Percentiles rank a stretch among this genome's conserved stretches.
phyloP scores from a whole-genome alignment of 2,113 vertebrate genomes.

The Silurus meridionalis region DNA sequence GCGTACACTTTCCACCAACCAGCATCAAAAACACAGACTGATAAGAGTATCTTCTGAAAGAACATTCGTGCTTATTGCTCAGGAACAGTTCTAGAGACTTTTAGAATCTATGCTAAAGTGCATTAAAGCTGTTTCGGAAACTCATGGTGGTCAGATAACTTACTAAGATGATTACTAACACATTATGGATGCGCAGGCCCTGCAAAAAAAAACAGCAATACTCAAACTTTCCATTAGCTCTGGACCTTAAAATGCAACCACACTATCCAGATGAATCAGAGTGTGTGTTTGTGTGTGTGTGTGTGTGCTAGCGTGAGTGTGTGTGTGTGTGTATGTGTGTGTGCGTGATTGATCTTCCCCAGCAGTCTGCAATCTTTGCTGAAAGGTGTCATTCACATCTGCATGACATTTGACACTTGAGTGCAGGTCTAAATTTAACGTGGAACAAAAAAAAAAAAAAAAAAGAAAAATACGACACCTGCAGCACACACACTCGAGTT shows the following conservation, averaged over 20 bases:
- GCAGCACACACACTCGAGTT: conserved; percentile 36
- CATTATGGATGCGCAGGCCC: background rate
- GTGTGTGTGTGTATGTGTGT: conserved; percentile 22
- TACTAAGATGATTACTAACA: background rate
- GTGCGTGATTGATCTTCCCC: conserved; percentile 20
- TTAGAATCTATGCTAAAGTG: background rate
- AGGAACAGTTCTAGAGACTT: background rate
- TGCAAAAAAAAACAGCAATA: background rate
- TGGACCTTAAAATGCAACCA: conserved; percentile 13
- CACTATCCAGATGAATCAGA: conserved; percentile 39
- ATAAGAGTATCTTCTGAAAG: background rate
- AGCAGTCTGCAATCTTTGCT: conserved; percentile 41
- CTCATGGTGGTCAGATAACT: background rate
- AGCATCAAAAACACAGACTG: background rate
- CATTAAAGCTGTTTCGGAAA: background rate
- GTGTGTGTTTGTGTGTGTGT: background rate
- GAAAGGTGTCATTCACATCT: conserved; percentile 49
- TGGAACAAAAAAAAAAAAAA: conserved; percentile 39
- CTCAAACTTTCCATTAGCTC: conserved; percentile 31
- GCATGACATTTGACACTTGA: conserved; percentile 51
- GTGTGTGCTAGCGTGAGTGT: conserved; percentile 18
- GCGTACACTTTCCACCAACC: background rate
- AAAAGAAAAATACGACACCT: conserved; percentile 22
- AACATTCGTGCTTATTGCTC: no score
- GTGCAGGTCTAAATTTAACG: conserved; percentile 51